Evolutionary conservation across 92 coral and sea anemone species (phyloP).

Genomic region (Phenganax subtilis): DNA sequence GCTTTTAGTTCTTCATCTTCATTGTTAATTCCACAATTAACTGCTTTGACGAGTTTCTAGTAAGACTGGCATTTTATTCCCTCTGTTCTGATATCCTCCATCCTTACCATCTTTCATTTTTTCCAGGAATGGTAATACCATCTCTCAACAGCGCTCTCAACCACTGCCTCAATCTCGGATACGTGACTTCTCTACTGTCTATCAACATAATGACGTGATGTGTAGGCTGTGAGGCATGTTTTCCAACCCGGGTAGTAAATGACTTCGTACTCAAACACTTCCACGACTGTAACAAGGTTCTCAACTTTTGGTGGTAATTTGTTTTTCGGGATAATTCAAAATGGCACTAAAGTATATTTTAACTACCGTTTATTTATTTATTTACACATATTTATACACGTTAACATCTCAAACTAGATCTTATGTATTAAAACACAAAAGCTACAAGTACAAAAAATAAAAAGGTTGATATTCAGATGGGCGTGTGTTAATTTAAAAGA

Average conservation of each 20-base stretch:
- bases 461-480: no score
- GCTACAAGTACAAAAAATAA: no score
- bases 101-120: neutral
- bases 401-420: no score
- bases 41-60: slow-evolving; percentile 1
- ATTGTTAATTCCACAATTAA: neutral
- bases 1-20: slow-evolving; percentile 11
- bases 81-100: slow-evolving; percentile 3
- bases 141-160: neutral
- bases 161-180: slow-evolving; percentile 1
- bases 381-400: no score
- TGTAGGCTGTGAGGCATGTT: slow-evolving; percentile 8
- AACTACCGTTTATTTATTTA: no score
- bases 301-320: neutral
- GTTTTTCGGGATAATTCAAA: no score
- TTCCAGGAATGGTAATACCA: neutral
- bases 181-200: neutral
- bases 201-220: neutral
- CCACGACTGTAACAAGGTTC: neutral
- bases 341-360: no score
- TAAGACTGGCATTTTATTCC: neutral
- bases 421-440: no score
- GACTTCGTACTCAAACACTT: neutral
- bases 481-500: no score
- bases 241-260: neutral